Evolutionary conservation across 2,113 vertebrate genomes (phyloP).

Genomic region (Cnemophilus loriae): DNA sequence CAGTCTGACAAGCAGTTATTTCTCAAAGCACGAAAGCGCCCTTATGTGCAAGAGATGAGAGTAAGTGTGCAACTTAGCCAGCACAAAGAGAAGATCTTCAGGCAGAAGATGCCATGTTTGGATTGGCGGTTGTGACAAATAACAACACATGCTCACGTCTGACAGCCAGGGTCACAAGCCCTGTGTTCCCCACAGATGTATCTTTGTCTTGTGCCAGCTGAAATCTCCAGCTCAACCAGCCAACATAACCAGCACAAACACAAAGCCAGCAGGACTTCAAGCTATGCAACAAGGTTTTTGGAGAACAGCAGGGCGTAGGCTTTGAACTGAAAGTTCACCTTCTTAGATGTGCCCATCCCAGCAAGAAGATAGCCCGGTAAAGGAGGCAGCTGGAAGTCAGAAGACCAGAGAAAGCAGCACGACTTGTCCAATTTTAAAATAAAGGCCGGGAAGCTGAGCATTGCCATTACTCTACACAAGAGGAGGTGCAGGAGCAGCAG

Average conservation of each 20-base stretch:
- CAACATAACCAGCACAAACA: background rate
- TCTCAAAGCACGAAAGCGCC: background rate
- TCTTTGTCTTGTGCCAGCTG: background rate
- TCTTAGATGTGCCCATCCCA: background rate
- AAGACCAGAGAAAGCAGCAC: background rate
- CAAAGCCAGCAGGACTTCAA: background rate
- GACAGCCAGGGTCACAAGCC: background rate
- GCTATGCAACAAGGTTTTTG: background rate
- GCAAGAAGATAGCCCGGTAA: background rate
- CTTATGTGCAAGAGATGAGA: background rate
- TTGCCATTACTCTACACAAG: rapidly evolving
- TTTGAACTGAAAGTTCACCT: background rate
- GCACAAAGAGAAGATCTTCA: background rate
- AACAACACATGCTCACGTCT: background rate
- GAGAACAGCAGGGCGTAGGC: background rate
- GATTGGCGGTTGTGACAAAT: background rate
- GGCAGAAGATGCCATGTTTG: background rate
- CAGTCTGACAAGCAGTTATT: background rate
- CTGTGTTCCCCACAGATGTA: background rate
- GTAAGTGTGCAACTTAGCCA: background rate
- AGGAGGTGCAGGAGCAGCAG: rapidly evolving
- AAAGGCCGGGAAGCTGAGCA: background rate
- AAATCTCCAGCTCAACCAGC: background rate
- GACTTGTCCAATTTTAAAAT: background rate
- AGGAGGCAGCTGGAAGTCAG: background rate